These are phyloP conservation scores for Aegotheles bennettii DNA, from an alignment of 2,113 vertebrate species.

Conservation along the genomic window DNA sequence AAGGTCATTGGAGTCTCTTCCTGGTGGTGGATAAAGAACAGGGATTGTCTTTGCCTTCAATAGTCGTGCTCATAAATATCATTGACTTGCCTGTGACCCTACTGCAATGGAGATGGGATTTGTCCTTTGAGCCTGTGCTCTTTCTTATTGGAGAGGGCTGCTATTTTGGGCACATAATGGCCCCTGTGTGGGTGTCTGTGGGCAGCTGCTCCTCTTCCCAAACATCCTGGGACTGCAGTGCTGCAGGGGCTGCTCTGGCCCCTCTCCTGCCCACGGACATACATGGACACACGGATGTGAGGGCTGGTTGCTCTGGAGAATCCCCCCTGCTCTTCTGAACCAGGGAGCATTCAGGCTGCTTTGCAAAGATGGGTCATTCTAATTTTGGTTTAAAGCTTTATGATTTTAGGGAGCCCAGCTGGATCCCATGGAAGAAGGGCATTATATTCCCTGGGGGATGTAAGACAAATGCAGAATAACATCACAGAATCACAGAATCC, in stretches of 20 bases:
- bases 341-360: background rate
- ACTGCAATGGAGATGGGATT: background rate
- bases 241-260: background rate
- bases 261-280: accelerated
- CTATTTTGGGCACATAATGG: slow-evolving; percentile 3
- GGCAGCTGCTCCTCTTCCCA: slow-evolving; percentile 20
- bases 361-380: background rate
- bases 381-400: background rate
- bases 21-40: background rate
- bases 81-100: background rate
- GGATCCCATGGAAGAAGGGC: background rate
- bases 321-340: background rate
- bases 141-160: background rate
- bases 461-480: background rate
- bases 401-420: background rate
- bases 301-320: background rate
- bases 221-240: background rate
- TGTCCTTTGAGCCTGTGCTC: background rate
- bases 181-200: background rate
- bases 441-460: background rate
- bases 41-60: slow-evolving; percentile 24
- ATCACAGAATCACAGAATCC: too few species aligned
- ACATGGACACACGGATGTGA: accelerated
- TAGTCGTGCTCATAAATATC: background rate
- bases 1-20: background rate